Evolutionary conservation across 2,797 vertebrate genomes (phyloP).

Genomic region (Rousettus madagascariensis): DNA sequence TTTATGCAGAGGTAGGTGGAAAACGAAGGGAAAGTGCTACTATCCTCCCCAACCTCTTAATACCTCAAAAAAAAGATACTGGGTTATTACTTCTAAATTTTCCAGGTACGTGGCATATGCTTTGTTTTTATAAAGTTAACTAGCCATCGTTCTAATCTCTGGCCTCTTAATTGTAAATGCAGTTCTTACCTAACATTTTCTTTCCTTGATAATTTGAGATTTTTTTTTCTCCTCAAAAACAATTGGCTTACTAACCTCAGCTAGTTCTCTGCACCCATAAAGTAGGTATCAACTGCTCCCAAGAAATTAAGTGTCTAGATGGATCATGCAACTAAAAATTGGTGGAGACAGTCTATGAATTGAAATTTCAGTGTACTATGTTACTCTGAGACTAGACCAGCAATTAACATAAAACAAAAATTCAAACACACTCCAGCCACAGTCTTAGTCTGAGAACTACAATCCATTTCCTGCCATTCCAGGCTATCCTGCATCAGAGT

Average conservation of each 20-base stretch:
- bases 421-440: neutral
- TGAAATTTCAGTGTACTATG: neutral
- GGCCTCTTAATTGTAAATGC: neutral
- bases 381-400: neutral
- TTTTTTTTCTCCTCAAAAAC: neutral
- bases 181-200: neutral
- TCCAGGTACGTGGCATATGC: neutral
- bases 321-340: neutral
- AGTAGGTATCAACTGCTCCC: neutral
- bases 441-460: neutral
- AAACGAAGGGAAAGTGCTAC: neutral
- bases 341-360: neutral
- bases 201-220: neutral
- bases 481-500: neutral
- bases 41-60: neutral
- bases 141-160: neutral
- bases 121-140: neutral
- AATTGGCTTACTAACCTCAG: neutral
- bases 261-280: neutral
- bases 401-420: neutral
- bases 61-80: neutral
- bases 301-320: neutral
- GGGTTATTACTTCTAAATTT: neutral
- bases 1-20: constrained; percentile 93
- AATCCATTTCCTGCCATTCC: neutral